Percentiles rank a stretch among this genome's conserved stretches.
phyloP scores from a whole-genome alignment of 2,113 vertebrate species.

The Melanerpes aurifrons region DNA sequence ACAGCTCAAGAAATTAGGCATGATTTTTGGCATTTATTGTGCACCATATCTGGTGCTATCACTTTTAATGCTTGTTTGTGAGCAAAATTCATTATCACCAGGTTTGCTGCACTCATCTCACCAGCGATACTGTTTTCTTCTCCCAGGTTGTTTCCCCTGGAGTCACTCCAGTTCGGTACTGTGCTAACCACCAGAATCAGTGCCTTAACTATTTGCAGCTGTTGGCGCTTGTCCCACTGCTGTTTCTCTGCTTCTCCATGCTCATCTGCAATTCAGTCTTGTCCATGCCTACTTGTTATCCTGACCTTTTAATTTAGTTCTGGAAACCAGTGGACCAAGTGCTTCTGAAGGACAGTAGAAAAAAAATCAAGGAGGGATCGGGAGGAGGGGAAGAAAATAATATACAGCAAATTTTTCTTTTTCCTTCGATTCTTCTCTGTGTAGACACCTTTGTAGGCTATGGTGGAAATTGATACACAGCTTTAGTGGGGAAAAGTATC shows the following conservation, averaged over 20 bases:
- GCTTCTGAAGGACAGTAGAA: not conserved
- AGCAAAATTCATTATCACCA: not conserved
- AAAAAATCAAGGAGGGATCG: not conserved
- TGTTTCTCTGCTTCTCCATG: not conserved
- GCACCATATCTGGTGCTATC: not conserved
- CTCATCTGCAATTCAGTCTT: conserved; percentile 46
- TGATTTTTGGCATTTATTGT: not conserved
- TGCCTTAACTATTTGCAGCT: not conserved
- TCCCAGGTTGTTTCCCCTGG: not conserved
- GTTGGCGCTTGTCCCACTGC: not conserved
- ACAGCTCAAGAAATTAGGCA: not conserved
- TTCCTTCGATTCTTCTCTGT: fast-evolving
- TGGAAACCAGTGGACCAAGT: not conserved
- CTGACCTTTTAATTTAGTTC: conserved; percentile 39
- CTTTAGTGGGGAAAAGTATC: not conserved
- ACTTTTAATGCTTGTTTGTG: not conserved
- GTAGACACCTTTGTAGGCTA: not conserved
- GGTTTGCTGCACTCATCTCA: not conserved
- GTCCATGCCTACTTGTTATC: conserved; percentile 2
- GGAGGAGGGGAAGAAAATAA: not conserved
- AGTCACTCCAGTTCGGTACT: fast-evolving
- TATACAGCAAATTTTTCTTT: not conserved
- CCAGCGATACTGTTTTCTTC: fast-evolving
- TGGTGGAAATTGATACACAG: not conserved
- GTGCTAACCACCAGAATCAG: not conserved